phyloP scores from a whole-genome alignment of 2,797 vertebrate species.

The Schizothorax lantsangensis region DNA sequence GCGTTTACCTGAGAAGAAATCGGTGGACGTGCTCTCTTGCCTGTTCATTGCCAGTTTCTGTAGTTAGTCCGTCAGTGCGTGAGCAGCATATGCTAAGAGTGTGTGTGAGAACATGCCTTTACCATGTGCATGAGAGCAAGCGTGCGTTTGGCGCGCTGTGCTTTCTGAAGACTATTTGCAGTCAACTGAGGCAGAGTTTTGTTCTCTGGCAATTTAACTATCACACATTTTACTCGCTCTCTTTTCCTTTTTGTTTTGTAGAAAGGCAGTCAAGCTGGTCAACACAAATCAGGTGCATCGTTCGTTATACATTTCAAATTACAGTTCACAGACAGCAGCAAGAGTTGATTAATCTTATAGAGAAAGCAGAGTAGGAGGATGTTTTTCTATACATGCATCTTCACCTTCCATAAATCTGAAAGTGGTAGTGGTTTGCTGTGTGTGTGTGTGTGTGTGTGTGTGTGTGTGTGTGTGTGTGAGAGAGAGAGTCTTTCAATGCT shows the following conservation, averaged over 20 bases:
- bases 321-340: not conserved
- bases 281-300: constrained; percentile 46
- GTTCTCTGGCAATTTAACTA: constrained; percentile 46
- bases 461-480: not conserved
- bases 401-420: not conserved
- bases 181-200: constrained; percentile 53
- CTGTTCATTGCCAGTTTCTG: constrained; percentile 72
- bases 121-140: constrained; percentile 52
- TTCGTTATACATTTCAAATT: not conserved
- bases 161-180: constrained; percentile 55
- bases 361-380: constrained; percentile 50
- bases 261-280: constrained; percentile 14
- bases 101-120: constrained; percentile 56
- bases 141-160: constrained; percentile 60
- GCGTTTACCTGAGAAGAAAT: constrained; percentile 77
- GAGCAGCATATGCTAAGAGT: constrained; percentile 58
- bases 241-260: constrained; percentile 38
- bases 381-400: constrained; percentile 63
- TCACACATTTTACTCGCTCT: constrained; percentile 54
- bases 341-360: not conserved
- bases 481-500: not conserved
- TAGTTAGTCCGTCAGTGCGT: constrained; percentile 56
- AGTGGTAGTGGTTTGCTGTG: not conserved
- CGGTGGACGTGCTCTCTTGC: constrained; percentile 72
- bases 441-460: constrained; percentile 11